Percentiles rank a stretch among this genome's conserved stretches.
These are phyloP conservation scores for Drosophila engyochracea DNA, from an alignment of 2,888 invertebrate species.

Conservation along the genomic window DNA sequence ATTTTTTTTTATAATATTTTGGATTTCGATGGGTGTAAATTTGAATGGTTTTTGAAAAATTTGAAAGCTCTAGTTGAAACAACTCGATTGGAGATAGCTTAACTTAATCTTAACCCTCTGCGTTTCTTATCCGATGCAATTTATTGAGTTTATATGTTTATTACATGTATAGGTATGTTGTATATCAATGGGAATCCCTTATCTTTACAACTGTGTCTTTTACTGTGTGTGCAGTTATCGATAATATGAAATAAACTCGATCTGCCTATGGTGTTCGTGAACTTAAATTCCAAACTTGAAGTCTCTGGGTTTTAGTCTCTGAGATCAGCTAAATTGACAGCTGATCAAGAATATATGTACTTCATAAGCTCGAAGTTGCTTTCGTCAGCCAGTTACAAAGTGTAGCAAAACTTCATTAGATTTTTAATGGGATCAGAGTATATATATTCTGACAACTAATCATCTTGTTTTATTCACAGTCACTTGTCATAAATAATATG, in stretches of 20 bases:
- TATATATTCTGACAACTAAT: neutral
- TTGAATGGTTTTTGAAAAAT: neutral
- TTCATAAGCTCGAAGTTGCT: neutral
- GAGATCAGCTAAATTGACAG: neutral
- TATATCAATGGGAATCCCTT: neutral
- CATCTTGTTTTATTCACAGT: neutral
- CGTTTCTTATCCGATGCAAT: neutral
- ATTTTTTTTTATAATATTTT: neutral
- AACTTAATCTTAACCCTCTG: neutral
- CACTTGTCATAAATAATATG: neutral
- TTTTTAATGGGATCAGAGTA: neutral
- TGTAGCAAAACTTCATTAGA: neutral
- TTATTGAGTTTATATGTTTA: neutral
- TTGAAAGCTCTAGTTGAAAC: neutral
- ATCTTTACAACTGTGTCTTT: neutral
- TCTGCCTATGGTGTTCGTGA: neutral
- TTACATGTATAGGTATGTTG: neutral
- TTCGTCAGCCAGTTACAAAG: neutral
- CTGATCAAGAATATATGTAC: neutral
- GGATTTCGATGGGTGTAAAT: neutral
- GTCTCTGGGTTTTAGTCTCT: neutral
- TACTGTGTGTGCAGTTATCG: neutral
- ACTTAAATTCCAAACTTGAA: neutral
- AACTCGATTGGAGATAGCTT: neutral
- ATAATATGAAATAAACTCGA: neutral